Evolutionary conservation across 2,113 vertebrate species (phyloP).

Genomic region (Eonycteris spelaea): DNA sequence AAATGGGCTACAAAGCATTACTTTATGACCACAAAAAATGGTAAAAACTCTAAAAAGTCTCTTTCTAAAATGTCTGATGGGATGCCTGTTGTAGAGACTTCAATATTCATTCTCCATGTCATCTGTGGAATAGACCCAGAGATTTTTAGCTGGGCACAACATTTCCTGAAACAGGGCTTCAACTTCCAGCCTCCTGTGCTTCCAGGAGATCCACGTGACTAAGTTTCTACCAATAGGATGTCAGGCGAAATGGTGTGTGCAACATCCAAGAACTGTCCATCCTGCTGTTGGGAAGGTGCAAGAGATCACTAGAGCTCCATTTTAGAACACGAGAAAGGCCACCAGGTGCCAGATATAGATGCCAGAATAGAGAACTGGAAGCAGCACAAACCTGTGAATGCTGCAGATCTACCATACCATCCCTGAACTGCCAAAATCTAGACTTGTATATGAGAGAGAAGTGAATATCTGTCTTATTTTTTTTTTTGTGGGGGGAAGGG

Average conservation of each 20-base stretch:
- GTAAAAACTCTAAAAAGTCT: neutral
- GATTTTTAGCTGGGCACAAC: neutral
- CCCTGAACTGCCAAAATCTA: neutral
- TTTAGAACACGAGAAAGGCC: neutral
- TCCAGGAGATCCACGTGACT: neutral
- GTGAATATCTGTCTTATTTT: neutral
- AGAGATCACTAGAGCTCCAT: neutral
- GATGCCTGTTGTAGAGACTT: neutral
- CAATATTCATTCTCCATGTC: neutral
- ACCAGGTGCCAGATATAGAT: neutral
- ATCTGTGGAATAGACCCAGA: neutral
- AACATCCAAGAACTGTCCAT: neutral
- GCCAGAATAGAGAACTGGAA: neutral
- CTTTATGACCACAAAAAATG: neutral
- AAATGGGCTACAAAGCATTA: neutral
- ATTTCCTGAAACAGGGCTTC: neutral
- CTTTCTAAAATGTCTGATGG: neutral
- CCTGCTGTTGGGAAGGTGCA: neutral
- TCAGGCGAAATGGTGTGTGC: neutral
- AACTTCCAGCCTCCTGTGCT: neutral
- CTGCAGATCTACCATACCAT: neutral
- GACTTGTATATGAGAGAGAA: neutral
- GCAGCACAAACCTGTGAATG: neutral
- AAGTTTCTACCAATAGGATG: neutral
- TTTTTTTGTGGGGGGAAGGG: neutral